phyloP scores from a whole-genome alignment of 2,888 invertebrate species.

The Spicauda simplicius region DNA sequence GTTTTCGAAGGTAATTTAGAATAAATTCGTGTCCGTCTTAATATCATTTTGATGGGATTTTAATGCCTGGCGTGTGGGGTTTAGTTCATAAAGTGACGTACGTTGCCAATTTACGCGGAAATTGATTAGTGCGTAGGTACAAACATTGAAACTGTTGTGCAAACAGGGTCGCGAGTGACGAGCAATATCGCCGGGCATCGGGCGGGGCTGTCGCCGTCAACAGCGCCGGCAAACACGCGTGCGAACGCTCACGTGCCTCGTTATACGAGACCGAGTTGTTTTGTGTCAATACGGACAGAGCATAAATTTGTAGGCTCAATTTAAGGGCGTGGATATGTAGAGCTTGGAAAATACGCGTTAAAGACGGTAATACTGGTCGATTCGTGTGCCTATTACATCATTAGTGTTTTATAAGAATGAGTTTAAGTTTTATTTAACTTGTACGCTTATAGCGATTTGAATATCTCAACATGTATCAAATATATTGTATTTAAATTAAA shows the following conservation, averaged over 20 bases:
- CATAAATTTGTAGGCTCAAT: slow-evolving; percentile 33
- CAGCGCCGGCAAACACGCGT: slow-evolving; percentile 67
- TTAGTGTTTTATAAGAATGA: too few species aligned
- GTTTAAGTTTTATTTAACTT: too few species aligned
- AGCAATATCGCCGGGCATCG: slow-evolving; percentile 44
- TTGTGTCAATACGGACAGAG: slow-evolving; percentile 42
- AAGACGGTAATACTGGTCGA: not conserved
- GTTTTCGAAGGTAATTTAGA: slow-evolving; percentile 12
- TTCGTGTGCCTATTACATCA: too few species aligned
- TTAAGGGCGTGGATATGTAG: slow-evolving; percentile 21
- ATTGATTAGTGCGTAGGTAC: slow-evolving; percentile 37
- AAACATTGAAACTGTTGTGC: slow-evolving; percentile 41
- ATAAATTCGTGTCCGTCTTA: not conserved
- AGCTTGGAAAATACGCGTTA: not conserved
- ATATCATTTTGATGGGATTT: slow-evolving; percentile 19
- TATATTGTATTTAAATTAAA: too few species aligned
- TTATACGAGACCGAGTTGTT: slow-evolving; percentile 48
- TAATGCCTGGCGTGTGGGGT: slow-evolving; percentile 4
- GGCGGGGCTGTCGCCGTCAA: slow-evolving; percentile 59
- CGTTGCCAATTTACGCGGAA: slow-evolving; percentile 35
- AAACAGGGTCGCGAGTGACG: slow-evolving; percentile 35
- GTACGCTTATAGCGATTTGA: too few species aligned
- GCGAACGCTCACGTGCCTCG: slow-evolving; percentile 62
- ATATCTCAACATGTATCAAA: too few species aligned
- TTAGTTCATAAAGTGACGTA: not conserved